Base-by-base conservation (phyloP, 1,140 invertebrate species). In the Battus philenor region DNA sequence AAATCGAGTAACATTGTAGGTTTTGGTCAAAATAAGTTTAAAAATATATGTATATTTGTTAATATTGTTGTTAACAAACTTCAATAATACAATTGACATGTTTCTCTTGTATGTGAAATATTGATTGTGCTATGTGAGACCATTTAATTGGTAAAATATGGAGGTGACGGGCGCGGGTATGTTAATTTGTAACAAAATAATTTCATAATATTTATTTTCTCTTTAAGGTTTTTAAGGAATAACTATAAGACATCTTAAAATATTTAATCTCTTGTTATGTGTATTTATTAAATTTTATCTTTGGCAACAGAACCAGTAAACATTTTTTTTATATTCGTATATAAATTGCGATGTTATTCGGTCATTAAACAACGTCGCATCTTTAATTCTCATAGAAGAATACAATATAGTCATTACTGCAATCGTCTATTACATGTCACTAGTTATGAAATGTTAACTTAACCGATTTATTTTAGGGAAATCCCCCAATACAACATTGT, bases 401-500 rank as follows among this genome's bases (percentile, higher is more conserved):
- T n/a, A n/a, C n/a, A n/a, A n/a, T n/a, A n/a, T n/a, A n/a, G n/a
- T n/a, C n/a, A n/a, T n/a, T n/a, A n/a, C n/a, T n/a, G n/a, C n/a
- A n/a, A n/a, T n/a, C n/a, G n/a, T n/a, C n/a, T n/a, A n/a, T n/a
- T n/a, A n/a, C n/a, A n/a, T n/a, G n/a, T n/a, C n/a, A n/a, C n/a
- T n/a, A n/a, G n/a, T n/a, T n/a, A n/a, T n/a, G n/a, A n/a, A n/a
- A n/a, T n/a, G n/a, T n/a, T 20, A 20, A 20, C 2, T 6, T 20
- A 2, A 20, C 2, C 6, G 18, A 20, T 56, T 61, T 51, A 44
- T 74, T 80, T 67, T 62, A 92, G 91, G 90, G 59, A 92, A 91
- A 87, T 79, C 90, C 30, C 88, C 90, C 15, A 89, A 89, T 24
- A 88, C 90, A 32, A 90, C 90, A 11, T 87, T 90, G 44, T 85